These are phyloP conservation scores for Ceyx melanurus DNA, from an alignment of 2,113 vertebrate genomes.

Conservation along the genomic window DNA sequence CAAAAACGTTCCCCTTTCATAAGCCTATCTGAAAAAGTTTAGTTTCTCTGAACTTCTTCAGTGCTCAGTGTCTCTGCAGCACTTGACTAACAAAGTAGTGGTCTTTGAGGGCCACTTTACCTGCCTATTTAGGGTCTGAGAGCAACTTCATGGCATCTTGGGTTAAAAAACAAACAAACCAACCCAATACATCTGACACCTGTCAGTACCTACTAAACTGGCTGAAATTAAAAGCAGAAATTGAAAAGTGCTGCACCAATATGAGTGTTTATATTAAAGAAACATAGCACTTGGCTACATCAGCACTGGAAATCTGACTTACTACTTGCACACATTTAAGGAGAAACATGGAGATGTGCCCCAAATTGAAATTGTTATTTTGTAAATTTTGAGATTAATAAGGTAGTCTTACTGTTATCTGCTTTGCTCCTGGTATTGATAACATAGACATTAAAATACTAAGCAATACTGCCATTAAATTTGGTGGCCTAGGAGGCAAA, in stretches of 20 bases:
- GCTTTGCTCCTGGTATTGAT: background rate
- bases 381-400: background rate
- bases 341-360: background rate
- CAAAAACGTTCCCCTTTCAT: background rate
- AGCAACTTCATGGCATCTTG: background rate
- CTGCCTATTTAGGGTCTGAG: background rate
- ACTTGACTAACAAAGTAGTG: background rate
- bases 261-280: background rate
- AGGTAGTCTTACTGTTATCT: background rate
- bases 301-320: background rate
- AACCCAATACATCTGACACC: background rate
- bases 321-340: background rate
- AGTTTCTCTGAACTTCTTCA: background rate
- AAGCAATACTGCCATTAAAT: background rate
- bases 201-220: background rate
- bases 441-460: slow-evolving; percentile 1
- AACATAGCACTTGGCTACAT: background rate
- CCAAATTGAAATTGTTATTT: background rate
- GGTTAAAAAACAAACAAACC: background rate
- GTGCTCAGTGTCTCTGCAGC: background rate
- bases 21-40: background rate
- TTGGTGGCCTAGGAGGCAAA: slow-evolving; percentile 1
- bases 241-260: background rate
- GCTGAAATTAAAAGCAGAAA: background rate
- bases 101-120: background rate